These are phyloP conservation scores for Caenorhabditis inopinata DNA, from an alignment of 1,140 invertebrate genomes.

Conservation along the genomic window DNA sequence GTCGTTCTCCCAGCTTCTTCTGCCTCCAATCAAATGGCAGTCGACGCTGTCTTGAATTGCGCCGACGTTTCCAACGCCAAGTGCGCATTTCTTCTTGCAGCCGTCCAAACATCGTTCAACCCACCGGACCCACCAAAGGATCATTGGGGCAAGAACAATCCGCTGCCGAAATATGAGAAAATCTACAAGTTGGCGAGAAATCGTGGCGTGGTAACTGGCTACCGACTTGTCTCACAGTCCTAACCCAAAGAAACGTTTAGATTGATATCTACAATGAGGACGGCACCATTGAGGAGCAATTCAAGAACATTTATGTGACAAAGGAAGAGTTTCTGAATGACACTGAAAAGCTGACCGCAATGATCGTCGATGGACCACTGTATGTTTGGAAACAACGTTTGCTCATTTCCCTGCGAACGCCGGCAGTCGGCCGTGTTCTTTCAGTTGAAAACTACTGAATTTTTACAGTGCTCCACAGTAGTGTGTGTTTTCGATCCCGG, in stretches of 20 bases:
- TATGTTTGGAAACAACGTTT: constrained; percentile 49
- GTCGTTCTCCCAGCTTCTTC: background rate
- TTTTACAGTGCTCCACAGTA: too few relatives aligned
- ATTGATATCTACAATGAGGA: constrained; percentile 55
- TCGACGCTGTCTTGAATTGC: too few relatives aligned
- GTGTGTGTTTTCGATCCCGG: too few relatives aligned
- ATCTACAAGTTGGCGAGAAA: constrained; percentile 52
- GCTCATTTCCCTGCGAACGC: too few relatives aligned
- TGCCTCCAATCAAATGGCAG: background rate
- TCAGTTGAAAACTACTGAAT: too few relatives aligned
- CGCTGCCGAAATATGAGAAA: constrained; percentile 58
- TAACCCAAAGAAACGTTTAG: constrained; percentile 35
- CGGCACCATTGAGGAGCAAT: constrained; percentile 53
- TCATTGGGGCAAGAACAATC: constrained; percentile 60
- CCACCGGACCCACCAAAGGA: constrained; percentile 64
- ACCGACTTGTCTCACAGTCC: constrained; percentile 1
- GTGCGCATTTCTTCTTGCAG: constrained; percentile 54
- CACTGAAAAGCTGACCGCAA: constrained; percentile 55
- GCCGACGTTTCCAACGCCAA: too few relatives aligned
- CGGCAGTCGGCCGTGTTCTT: too few relatives aligned
- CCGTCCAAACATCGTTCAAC: constrained; percentile 62
- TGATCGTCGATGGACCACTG: constrained; percentile 64
- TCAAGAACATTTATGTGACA: constrained; percentile 52
- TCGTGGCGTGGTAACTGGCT: constrained; percentile 55
- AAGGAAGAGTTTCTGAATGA: constrained; percentile 62